Conservation (phyloP, 2,888 invertebrate genomes). For the Cerastis rubricosa region DNA sequence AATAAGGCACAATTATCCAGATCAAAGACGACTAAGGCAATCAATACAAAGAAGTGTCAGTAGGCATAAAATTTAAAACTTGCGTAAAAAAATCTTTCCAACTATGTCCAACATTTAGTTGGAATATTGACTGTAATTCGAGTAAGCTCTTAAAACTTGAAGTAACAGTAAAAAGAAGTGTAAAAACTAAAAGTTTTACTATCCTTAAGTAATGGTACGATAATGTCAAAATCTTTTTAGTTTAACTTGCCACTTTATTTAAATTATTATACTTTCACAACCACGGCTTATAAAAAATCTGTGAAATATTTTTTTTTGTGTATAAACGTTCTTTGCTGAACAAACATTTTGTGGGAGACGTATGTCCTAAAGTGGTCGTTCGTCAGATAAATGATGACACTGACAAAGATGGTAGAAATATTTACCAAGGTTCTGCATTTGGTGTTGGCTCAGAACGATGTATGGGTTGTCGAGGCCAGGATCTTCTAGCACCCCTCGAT, state of each 20-base stretch:
- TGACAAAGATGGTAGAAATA: neutral
- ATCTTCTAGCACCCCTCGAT: slow-evolving; percentile 84
- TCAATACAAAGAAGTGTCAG: neutral
- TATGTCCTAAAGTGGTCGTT: too few relatives aligned
- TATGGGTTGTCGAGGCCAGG: slow-evolving; percentile 82
- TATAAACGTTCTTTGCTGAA: neutral
- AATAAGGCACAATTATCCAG: neutral
- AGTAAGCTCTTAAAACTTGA: slow-evolving; percentile 28
- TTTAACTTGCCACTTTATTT: slow-evolving; percentile 8
- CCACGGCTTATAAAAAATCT: neutral
- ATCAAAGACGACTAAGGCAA: neutral
- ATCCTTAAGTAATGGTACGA: slow-evolving; percentile 6
- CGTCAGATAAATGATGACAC: neutral
- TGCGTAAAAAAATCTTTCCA: neutral
- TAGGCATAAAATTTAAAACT: neutral
- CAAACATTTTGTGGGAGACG: neutral
- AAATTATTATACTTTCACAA: slow-evolving; percentile 12
- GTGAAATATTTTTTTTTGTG: too few relatives aligned
- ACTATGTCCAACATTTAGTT: slow-evolving; percentile 31
- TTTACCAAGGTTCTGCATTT: slow-evolving; percentile 88
- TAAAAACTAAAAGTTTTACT: slow-evolving; percentile 27
- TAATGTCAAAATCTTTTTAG: slow-evolving; percentile 27
- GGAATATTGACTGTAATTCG: slow-evolving; percentile 13
- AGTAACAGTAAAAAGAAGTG: slow-evolving; percentile 18
- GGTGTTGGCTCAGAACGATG: slow-evolving; percentile 87